Evolutionary conservation across 2,113 vertebrate genomes (phyloP), one percentile per base, ranked within the genome.

Genomic region (Nymphicus hollandicus): DNA sequence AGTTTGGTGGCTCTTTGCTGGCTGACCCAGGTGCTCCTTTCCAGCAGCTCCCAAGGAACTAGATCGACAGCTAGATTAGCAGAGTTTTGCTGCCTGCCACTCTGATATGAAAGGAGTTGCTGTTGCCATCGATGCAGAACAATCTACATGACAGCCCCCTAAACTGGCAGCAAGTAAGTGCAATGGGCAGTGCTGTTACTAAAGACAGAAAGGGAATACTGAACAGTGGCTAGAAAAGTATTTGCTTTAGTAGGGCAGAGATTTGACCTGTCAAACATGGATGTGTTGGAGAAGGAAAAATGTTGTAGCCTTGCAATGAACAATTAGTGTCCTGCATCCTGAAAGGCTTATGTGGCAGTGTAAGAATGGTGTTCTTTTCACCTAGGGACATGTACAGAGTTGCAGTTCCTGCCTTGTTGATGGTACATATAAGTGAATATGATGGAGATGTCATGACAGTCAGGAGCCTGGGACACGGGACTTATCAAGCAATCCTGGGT

Each of bases 81-180:
- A 83, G 87, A 91, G 86, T 88, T 94, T 88, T 92, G 72, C 90
- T 94, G 47, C 89, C 69, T 93, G 95, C 80, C 93, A 81, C 61
- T 91, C 82, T 13, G 31, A 84, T 88, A 86, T 15, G 69, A 86
- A 91, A 88, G 50, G 17, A 86, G 47, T 56, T 88, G 64, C 91
- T 78, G 76, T 10, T 93, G 72, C 88, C 72, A 71, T 56, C 0
- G 35, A 86, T 83, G 92, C 90, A 96, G 93, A 97, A 97, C 89
- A 70, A 95, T 93, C 93, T 88, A 84, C 44, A 9, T 90, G 96
- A 95, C 93, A 93, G 86, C 35, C 82, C 50, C 58, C 61, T 95
- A 83, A 91, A 91, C 68, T 79, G 76, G 72, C 76, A 94, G 82
- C 64, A 83, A 80, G 68, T 49, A 71, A 88, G 78, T 44, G 87